Evolutionary conservation across 2,888 invertebrate species (phyloP).

Genomic region (Tholera decimalis): DNA sequence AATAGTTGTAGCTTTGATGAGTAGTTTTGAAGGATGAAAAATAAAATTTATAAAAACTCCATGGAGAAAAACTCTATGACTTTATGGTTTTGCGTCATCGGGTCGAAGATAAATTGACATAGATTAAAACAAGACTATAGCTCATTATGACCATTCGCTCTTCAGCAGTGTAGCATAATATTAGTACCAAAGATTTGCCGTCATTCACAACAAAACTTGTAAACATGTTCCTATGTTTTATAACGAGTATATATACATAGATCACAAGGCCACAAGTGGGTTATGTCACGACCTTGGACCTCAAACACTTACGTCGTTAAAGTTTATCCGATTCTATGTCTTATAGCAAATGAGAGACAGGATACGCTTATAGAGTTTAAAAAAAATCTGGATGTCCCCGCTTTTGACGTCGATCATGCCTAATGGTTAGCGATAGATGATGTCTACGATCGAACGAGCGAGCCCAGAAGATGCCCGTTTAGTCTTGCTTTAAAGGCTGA

Average conservation of each 20-base stretch:
- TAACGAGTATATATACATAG: conserved; percentile 8
- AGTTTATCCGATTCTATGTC: conserved; percentile 33
- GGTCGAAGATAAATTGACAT: background rate
- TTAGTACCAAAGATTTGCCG: background rate
- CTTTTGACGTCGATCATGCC: too few species aligned
- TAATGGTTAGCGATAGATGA: too few species aligned
- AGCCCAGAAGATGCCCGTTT: too few species aligned
- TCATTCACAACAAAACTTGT: background rate
- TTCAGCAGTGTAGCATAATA: conserved; percentile 8
- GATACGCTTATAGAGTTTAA: too few species aligned
- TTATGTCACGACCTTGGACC: conserved; percentile 35
- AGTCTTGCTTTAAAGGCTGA: too few species aligned
- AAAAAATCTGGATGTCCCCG: too few species aligned
- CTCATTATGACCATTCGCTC: too few species aligned
- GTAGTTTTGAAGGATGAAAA: too few species aligned
- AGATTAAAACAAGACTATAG: background rate
- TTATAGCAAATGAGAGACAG: conserved; percentile 28
- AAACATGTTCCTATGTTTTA: background rate
- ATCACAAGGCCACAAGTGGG: conserved; percentile 35
- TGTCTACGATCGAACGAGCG: too few species aligned
- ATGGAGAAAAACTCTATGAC: too few species aligned
- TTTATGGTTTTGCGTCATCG: background rate
- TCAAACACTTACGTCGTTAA: conserved; percentile 59
- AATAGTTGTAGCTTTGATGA: too few species aligned
- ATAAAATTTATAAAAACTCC: too few species aligned